Evolutionary conservation across 1,140 invertebrate genomes (phyloP), one percentile per base, ranked within the genome.

Genomic region (Drosophila asahinai): DNA sequence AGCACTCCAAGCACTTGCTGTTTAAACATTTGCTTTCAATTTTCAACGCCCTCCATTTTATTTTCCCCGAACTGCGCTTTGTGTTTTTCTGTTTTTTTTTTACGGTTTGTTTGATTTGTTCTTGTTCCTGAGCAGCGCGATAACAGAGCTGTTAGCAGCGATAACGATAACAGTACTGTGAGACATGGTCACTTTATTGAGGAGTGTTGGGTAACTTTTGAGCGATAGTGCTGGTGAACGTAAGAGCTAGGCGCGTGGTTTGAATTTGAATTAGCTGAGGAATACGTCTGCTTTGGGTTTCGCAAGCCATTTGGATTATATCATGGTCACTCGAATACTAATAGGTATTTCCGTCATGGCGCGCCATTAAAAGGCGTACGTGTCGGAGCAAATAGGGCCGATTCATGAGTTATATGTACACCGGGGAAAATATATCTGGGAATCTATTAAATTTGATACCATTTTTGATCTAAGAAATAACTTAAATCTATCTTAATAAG

Each of bases 321-420:
- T 87, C 84, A 90, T 55, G 81, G 81, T 45, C 77, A 65, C 43
- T 80, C 60, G 62, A 36, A 36, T 43, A 59, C 77, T 83, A 89
- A 89, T 90, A 84, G 81, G 73, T 84, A 90, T 87, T 87, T 87
- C 86, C 86, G 86, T 87, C 86, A 87, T 89, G 86, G 65, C 52
- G 61, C 64, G 76, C 86, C 63, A 71, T 74, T 65, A 74, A 67
- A 72, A 36, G 22, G 36, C 36, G 76, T 79, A 71, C 73, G 84
- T 87, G 78, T 71, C 55, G 81, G 80, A 67, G 67, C 58, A 59
- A 54, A 52, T 55, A 66, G 58, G 70, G 61, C 54, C 54, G 78
- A 64, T 61, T 64, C 61, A 70, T 42, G 63, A 51, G 40, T 74
- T 77, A 68, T 77, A 36, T 51, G 0, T 33, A 62, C 63, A 63